phyloP scores from a whole-genome alignment of 1,140 invertebrate genomes.

The Vanessa tameamea region DNA sequence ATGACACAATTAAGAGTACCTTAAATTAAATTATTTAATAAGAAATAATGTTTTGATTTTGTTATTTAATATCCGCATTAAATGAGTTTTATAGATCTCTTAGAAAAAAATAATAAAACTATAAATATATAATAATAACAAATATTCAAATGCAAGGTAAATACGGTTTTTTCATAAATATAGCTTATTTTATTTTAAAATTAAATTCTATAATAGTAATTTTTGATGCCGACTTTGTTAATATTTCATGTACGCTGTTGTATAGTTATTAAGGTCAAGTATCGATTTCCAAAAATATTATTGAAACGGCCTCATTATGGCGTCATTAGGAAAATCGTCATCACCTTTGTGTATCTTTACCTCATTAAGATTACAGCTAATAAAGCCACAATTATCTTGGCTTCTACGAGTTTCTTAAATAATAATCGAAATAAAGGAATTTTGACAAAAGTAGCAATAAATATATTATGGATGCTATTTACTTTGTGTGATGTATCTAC shows the following conservation, averaged over 20 bases:
- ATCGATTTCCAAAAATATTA: constrained; percentile 57
- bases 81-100: too few species aligned
- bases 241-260: constrained; percentile 29
- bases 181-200: constrained; percentile 11
- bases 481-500: constrained; percentile 36
- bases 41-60: too few species aligned
- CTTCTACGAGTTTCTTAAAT: background rate
- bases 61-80: too few species aligned
- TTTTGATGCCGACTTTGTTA: constrained; percentile 9
- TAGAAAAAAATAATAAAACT: too few species aligned
- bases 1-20: too few species aligned
- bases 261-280: constrained; percentile 39
- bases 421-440: constrained; percentile 34
- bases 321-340: constrained; percentile 10
- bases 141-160: background rate
- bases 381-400: background rate
- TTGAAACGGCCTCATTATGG: constrained; percentile 29
- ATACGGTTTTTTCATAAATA: constrained; percentile 3
- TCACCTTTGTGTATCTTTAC: background rate
- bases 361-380: background rate
- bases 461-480: background rate
- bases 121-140: background rate
- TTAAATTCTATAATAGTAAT: constrained; percentile 7
- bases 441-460: constrained; percentile 60
- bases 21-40: too few species aligned